phyloP scores from a whole-genome alignment of 2,113 vertebrate species.

The Oreochromis spilurus region DNA sequence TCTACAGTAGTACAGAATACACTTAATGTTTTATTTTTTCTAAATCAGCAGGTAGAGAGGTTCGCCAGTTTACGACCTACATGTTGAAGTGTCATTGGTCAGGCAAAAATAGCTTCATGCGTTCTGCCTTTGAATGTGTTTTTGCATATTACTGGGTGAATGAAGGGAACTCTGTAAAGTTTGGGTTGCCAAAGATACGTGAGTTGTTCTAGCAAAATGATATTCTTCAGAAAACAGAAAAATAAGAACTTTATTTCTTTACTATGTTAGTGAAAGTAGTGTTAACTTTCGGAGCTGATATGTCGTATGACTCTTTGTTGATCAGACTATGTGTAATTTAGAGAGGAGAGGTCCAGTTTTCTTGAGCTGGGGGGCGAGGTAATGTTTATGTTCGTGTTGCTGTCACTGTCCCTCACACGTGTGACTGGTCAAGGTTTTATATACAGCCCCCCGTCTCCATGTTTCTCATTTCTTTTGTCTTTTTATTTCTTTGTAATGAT shows the following conservation, averaged over 20 bases:
- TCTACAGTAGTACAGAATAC: not conserved
- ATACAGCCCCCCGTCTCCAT: not conserved
- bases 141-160: not conserved
- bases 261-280: not conserved
- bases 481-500: not conserved
- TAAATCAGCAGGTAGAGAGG: not conserved
- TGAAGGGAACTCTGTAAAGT: not conserved
- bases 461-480: not conserved
- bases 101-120: not conserved
- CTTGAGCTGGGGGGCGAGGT: not conserved
- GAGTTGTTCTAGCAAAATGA: not conserved
- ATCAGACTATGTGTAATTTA: constrained; percentile 22
- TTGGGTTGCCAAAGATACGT: not conserved
- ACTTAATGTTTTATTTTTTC: not conserved
- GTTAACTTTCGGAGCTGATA: not conserved
- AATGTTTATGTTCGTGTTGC: not conserved
- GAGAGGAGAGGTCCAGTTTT: constrained; percentile 8
- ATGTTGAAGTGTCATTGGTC: not conserved
- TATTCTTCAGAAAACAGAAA: not conserved
- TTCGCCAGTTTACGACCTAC: not conserved
- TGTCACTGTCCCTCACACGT: not conserved
- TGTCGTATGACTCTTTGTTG: not conserved
- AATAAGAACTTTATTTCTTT: not conserved
- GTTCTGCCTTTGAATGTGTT: not conserved
- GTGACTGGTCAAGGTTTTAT: not conserved